Evolutionary conservation across 1,140 invertebrate species (phyloP).

Genomic region (Trichoplusia ni): DNA sequence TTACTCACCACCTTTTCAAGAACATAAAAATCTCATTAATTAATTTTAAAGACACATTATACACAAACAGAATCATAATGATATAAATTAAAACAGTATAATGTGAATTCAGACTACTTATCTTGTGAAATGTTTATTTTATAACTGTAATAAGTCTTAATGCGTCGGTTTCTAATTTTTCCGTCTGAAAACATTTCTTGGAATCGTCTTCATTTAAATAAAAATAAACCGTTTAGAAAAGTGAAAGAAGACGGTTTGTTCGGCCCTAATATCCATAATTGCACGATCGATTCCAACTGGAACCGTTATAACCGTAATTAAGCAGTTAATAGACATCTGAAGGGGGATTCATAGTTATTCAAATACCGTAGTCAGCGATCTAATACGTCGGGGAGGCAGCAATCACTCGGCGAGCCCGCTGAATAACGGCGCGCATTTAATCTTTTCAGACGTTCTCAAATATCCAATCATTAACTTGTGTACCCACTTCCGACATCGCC

Average conservation of each 20-base stretch:
- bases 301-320: slow-evolving; percentile 9
- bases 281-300: neutral
- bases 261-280: neutral
- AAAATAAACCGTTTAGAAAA: no score
- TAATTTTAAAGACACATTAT: no score
- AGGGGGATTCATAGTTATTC: slow-evolving; percentile 15
- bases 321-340: slow-evolving; percentile 7
- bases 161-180: no score
- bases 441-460: slow-evolving; percentile 74
- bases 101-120: no score
- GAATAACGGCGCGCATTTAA: slow-evolving; percentile 71
- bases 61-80: no score
- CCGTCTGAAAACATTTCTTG: no score
- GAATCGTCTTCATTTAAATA: no score
- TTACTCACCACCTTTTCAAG: no score
- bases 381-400: slow-evolving; percentile 36
- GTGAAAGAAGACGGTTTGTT: neutral
- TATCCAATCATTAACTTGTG: slow-evolving; percentile 77
- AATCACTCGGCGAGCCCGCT: slow-evolving; percentile 52
- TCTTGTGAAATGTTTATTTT: no score
- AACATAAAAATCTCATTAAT: no score
- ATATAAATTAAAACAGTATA: no score
- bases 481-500: slow-evolving; percentile 76
- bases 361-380: slow-evolving; percentile 33
- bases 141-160: no score